Percentiles rank a stretch among this genome's conserved stretches.
These are phyloP conservation scores for Drosophila melanica DNA, from an alignment of 1,140 invertebrate species.

Conservation along the genomic window DNA sequence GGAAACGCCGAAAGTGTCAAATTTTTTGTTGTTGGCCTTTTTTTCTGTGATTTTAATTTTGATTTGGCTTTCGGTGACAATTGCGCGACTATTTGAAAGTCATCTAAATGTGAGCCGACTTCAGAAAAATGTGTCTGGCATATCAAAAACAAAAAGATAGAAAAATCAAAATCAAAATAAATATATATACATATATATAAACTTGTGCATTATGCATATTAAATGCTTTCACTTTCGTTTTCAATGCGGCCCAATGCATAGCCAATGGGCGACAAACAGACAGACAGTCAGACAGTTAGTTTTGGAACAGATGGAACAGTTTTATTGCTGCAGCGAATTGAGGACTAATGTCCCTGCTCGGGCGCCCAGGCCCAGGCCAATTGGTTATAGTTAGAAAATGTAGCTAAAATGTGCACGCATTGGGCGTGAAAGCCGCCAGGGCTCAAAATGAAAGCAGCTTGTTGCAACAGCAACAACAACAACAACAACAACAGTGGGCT, in stretches of 20 bases:
- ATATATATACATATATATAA: slow-evolving; percentile 10
- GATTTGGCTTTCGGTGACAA: slow-evolving; percentile 32
- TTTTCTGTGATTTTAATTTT: slow-evolving; percentile 19
- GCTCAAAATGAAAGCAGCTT: slow-evolving; percentile 36
- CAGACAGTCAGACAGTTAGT: neutral
- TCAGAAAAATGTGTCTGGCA: slow-evolving; percentile 15
- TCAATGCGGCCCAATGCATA: neutral
- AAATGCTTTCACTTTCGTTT: slow-evolving; percentile 77
- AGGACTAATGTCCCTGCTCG: neutral
- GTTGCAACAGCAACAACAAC: slow-evolving; percentile 5
- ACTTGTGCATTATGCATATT: slow-evolving; percentile 74
- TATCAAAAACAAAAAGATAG: slow-evolving; percentile 25
- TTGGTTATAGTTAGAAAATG: slow-evolving; percentile 23
- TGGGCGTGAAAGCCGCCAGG: slow-evolving; percentile 40
- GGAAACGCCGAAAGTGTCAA: slow-evolving; percentile 45
- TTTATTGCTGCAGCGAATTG: slow-evolving; percentile 13
- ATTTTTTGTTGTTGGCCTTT: slow-evolving; percentile 23
- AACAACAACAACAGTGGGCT: slow-evolving; percentile 25
- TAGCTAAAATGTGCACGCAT: slow-evolving; percentile 19
- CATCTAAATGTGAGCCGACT: slow-evolving; percentile 38
- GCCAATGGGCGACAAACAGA: slow-evolving; percentile 6
- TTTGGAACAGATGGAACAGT: slow-evolving; percentile 2
- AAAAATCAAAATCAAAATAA: slow-evolving; percentile 10
- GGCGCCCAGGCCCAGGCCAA: neutral
- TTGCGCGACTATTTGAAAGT: slow-evolving; percentile 40